Evolutionary conservation across 2,797 vertebrate species (phyloP), one percentile per base, ranked within the genome.

Genomic region (Coendou prehensilis): DNA sequence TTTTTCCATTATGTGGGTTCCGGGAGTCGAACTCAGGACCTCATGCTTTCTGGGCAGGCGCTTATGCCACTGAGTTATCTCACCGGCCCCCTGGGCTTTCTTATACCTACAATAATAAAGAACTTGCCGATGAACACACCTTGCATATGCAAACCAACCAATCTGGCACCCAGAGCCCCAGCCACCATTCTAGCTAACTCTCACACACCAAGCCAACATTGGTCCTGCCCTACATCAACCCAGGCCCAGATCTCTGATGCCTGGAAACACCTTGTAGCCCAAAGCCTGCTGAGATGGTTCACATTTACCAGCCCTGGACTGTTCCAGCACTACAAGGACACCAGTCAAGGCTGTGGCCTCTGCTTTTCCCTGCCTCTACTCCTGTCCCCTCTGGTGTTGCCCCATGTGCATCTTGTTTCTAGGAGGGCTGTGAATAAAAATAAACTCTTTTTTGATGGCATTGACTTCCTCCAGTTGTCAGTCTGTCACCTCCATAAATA

Each of bases 221-320:
- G 41, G 23, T 47, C 67, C 47, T n/a, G 2, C n/a, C 28, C n/a
- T 56, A 20, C 13, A 33, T 75, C 45, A 64, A 5, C 37, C 8
- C 56, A 71, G 37, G 8, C 23, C 56, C 73, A 47, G 73, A 45
- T 10, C 41, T 22, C 20, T 45, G 37, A 73, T 73, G 18, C 6
- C 37, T 6, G 8, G 54, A 28, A 50, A 10, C n/a, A 9, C 9
- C 23, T 2, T 3, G 1, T 0, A 26, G 3, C 82, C 7, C 37
- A 28, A 8, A 2, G 8, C 15, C n/a, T 0, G 2, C 59, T 33
- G 1, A 59, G 4, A 33, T 9, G 41, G 6, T 26, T 20, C 41
- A 9, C 5, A 2, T 6, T 4, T 0, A 9, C 54, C 82, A 20
- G 20, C 0, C 10, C 63, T 37, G 1, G 5, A 47, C 75, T 28